These are phyloP conservation scores for Antheraea pernyi DNA, from an alignment of 1,140 invertebrate genomes.

Conservation along the genomic window DNA sequence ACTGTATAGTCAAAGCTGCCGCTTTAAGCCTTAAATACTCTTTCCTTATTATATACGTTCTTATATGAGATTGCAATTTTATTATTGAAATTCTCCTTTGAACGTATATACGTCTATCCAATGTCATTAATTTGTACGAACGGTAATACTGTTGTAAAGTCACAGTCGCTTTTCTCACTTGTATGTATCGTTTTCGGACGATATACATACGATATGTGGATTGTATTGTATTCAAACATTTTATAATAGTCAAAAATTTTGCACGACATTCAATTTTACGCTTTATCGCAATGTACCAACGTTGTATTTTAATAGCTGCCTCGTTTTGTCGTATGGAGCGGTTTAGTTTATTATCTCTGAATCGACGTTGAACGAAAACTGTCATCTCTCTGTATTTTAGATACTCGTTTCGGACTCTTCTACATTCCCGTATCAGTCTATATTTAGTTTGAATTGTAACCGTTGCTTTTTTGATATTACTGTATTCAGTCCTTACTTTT, in stretches of 20 bases:
- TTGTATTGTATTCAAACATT: slow-evolving; percentile 39
- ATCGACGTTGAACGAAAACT: slow-evolving; percentile 54
- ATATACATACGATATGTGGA: slow-evolving; percentile 51
- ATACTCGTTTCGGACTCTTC: slow-evolving; percentile 49
- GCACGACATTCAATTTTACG: slow-evolving; percentile 47
- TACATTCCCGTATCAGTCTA: slow-evolving; percentile 38
- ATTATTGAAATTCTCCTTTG: slow-evolving; percentile 43
- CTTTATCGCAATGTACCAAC: slow-evolving; percentile 61
- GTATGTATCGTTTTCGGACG: slow-evolving; percentile 44
- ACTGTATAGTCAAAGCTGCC: slow-evolving; percentile 56
- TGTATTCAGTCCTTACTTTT: neutral
- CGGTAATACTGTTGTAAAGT: slow-evolving; percentile 59
- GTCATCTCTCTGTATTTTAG: slow-evolving; percentile 39
- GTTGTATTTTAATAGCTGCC: slow-evolving; percentile 69
- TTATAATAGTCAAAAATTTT: slow-evolving; percentile 50
- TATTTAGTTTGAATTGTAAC: slow-evolving; percentile 46
- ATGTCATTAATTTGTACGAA: slow-evolving; percentile 36
- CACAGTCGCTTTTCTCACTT: slow-evolving; percentile 39
- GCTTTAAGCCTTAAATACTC: slow-evolving; percentile 45
- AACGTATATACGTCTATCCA: slow-evolving; percentile 46
- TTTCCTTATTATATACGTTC: slow-evolving; percentile 46
- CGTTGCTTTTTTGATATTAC: slow-evolving; percentile 12
- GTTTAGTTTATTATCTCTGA: slow-evolving; percentile 58
- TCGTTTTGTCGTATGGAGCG: slow-evolving; percentile 24
- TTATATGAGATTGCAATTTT: slow-evolving; percentile 58